Evolutionary conservation across 2,888 invertebrate species (phyloP).

Genomic region (Pseudeuparius sepicola): DNA sequence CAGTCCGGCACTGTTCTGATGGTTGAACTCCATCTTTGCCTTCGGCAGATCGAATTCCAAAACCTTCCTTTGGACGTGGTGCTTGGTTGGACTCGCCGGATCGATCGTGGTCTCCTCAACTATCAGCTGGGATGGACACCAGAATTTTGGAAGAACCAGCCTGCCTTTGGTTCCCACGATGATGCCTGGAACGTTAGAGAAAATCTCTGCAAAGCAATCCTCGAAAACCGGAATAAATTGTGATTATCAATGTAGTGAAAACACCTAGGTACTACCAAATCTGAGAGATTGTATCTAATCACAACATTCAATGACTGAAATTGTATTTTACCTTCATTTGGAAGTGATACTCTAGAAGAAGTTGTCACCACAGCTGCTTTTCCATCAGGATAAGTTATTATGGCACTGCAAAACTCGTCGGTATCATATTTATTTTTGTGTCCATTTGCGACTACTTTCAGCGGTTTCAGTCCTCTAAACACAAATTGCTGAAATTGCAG

Average conservation of each 20-base stretch:
- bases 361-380: constrained; percentile 52
- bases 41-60: too few species aligned
- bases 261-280: too few species aligned
- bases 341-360: constrained; percentile 44
- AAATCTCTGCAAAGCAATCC: too few species aligned
- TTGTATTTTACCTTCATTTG: too few species aligned
- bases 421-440: constrained; percentile 58
- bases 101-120: constrained; percentile 52
- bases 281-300: too few species aligned
- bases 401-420: constrained; percentile 54
- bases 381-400: constrained; percentile 51
- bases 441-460: constrained; percentile 54
- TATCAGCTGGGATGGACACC: constrained; percentile 58
- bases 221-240: too few species aligned
- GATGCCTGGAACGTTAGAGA: too few species aligned
- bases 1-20: constrained; percentile 60
- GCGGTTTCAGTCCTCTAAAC: constrained; percentile 56
- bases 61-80: too few species aligned
- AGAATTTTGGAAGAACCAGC: constrained; percentile 56
- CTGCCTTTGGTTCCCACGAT: too few species aligned
- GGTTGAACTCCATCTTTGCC: constrained; percentile 43
- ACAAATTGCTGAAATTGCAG: constrained; percentile 61
- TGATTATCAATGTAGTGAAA: too few species aligned
- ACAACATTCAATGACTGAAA: too few species aligned
- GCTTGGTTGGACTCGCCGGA: too few species aligned